phyloP scores from a whole-genome alignment of 2,797 vertebrate genomes.

The Tauraco hartlaubi region DNA sequence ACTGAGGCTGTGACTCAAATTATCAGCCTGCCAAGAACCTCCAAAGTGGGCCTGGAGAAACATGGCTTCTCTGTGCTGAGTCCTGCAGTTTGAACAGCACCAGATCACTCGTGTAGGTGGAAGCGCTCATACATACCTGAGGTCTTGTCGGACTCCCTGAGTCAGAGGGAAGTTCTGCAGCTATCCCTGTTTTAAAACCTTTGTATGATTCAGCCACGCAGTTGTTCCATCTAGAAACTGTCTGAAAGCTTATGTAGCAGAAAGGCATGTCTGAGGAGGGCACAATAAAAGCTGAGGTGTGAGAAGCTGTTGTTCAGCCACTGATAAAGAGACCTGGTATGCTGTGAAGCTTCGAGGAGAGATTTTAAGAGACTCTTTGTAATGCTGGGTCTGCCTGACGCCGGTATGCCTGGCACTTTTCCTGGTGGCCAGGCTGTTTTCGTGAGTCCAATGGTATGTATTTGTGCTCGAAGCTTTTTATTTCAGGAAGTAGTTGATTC shows the following conservation, averaged over 20 bases:
- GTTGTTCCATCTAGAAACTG: neutral
- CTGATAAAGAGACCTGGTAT: neutral
- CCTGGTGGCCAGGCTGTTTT: rapidly evolving
- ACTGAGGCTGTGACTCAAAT: neutral
- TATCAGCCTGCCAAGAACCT: neutral
- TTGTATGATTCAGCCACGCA: neutral
- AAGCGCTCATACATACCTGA: neutral
- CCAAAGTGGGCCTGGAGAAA: neutral
- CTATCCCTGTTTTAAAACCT: neutral
- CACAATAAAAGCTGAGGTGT: neutral
- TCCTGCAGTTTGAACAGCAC: neutral
- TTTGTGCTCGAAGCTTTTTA: neutral
- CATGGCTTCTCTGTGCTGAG: neutral
- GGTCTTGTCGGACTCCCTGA: neutral
- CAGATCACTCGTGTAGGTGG: neutral
- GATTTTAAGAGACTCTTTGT: neutral
- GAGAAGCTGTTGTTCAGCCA: neutral
- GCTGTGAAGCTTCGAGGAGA: neutral
- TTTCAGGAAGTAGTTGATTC: neutral
- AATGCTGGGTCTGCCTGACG: neutral
- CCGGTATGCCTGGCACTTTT: neutral
- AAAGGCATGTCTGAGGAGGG: neutral
- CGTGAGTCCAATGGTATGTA: neutral
- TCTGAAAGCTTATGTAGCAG: neutral
- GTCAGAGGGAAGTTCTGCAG: neutral